Conservation (phyloP, 2,888 invertebrate species). For the Sinhomidia bicolor region DNA sequence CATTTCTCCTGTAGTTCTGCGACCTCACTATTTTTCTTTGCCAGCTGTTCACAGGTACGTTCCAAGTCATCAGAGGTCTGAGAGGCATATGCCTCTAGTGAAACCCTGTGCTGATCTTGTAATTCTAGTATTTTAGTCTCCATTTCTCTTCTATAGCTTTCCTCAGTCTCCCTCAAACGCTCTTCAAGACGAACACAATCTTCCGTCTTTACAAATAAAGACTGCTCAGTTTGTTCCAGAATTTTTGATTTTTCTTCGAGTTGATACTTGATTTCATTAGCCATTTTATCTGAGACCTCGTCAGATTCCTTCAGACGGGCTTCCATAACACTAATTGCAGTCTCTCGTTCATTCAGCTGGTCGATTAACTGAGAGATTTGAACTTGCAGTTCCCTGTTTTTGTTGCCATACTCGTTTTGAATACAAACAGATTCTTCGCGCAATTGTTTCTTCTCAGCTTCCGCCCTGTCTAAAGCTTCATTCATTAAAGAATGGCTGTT, state of each 20-base stretch:
- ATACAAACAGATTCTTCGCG: slow-evolving; percentile 66
- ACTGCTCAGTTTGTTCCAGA: slow-evolving; percentile 83
- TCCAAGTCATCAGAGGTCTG: slow-evolving; percentile 38
- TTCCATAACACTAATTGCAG: slow-evolving; percentile 69
- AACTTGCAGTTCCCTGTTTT: slow-evolving; percentile 66
- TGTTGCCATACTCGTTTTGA: slow-evolving; percentile 65
- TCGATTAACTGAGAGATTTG: slow-evolving; percentile 73
- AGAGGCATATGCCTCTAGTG: slow-evolving; percentile 1
- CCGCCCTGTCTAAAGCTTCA: slow-evolving; percentile 58
- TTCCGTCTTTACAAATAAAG: slow-evolving; percentile 75
- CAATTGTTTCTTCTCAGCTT: slow-evolving; percentile 61
- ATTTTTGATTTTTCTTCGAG: slow-evolving; percentile 85
- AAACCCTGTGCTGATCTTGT: slow-evolving; percentile 45
- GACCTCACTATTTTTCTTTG: slow-evolving; percentile 8
- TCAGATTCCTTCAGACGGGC: slow-evolving; percentile 72
- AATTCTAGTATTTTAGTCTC: slow-evolving; percentile 50
- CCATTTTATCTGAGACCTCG: not conserved
- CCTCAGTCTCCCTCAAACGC: slow-evolving; percentile 59
- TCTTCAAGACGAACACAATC: slow-evolving; percentile 68
- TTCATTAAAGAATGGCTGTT: slow-evolving; percentile 25
- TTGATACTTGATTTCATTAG: slow-evolving; percentile 84
- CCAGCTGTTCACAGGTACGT: slow-evolving; percentile 31
- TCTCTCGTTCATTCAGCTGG: slow-evolving; percentile 72
- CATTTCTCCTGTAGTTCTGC: slow-evolving; percentile 22
- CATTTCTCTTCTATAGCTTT: slow-evolving; percentile 48